Base-by-base conservation (phyloP, 1,140 invertebrate genomes). In the Nephila pilipes region DNA sequence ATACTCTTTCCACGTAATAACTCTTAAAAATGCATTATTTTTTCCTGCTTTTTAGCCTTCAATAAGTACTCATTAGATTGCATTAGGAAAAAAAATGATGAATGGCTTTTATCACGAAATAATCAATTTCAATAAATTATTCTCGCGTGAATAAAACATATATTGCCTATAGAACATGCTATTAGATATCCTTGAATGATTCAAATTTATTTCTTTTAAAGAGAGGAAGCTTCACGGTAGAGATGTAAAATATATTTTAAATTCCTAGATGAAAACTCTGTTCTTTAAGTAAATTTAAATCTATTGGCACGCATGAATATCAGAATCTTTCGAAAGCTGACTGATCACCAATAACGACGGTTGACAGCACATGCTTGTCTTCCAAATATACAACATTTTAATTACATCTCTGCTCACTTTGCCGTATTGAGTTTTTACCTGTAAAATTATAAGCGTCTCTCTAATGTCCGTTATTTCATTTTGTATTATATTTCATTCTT, bases 41-140 rank as follows among this genome's bases (percentile, higher is more conserved):
- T 18, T 46, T 10, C 46, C 46, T 10, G 46, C 46, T 46, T 46
- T 3, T 75, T 75, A 32, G 46, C 46, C 69, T 32, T 46, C 46
- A 46, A 6, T 46, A 14, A 36, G 32, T 46, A 46, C 69, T 75
- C 2, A 20, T 36, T 75, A 18, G 32, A 18, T 32, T 75, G 69
- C 29, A 32, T 36, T 29, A 32, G 69, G 46, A 46, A 46, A 46
- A 46, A 46, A 10, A 65, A 75, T 69, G 65, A 69, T 36, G 69
- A 75, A 75, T 75, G 32, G 29, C 14, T 75, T 75, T 75, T 75
- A 32, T 32, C 69, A 75, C 69, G 69, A 75, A 12, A 75, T 32
- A 14, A 32, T 75, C 69, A 1, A 29, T 75, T 75, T 36, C 14
- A 32, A 75, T 75, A 75, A 36, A 75, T 75, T 75, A 32, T 75